Evolutionary conservation across 2,113 vertebrate species (phyloP), one percentile per base, ranked within the genome.

Genomic region (Oxygymnocypris stewartii): DNA sequence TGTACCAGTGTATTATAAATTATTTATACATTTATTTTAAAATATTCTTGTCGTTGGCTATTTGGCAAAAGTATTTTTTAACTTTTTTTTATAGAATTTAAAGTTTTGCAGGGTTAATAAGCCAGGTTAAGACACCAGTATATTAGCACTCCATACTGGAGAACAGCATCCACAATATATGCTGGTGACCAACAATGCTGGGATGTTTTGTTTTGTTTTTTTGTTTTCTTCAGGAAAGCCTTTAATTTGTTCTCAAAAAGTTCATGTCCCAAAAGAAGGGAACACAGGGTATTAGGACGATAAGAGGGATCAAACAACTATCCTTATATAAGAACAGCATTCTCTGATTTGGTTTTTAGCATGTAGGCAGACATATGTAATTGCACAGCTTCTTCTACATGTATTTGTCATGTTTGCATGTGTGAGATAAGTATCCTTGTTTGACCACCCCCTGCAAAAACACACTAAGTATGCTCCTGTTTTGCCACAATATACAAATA

Each of bases 401-500:
- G 13, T 25, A 65, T 61, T 18, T 47, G 6, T 28, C 37, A 8
- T 44, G 20, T 67, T 49, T 6, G 31, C 2, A 5, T 69, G 20
- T 12, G 10, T 9, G 12, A 4, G 4, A 35, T 44, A 67, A 28
- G 1, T 75, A 25, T 35, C 31, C 16, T 40, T 40, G 37, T 47
- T 47, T 37, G 76, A 61, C 76, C 54, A 59, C 44, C 6, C 71
- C 6, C 51, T 57, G 51, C 13, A 8, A 35, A n/a, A 69, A 35
- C 18, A 69, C 59, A 42, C n/a, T 12, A 14, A 40, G 6, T 86
- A 84, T 81, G 84, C 65, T 23, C 49, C 31, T 59, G 51, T 75
- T 84, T 54, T 84, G 85, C 82, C 0, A 73, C 84, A 88, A 88
- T 74, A 88, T 87, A 37, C 69, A 87, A 65, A 84, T 67, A 87